A percentile compares a stretch with the other conserved stretches of the same genome.
Evolutionary conservation across 2,113 vertebrate genomes (phyloP).

Genomic region (Pollimyrus isidori): DNA sequence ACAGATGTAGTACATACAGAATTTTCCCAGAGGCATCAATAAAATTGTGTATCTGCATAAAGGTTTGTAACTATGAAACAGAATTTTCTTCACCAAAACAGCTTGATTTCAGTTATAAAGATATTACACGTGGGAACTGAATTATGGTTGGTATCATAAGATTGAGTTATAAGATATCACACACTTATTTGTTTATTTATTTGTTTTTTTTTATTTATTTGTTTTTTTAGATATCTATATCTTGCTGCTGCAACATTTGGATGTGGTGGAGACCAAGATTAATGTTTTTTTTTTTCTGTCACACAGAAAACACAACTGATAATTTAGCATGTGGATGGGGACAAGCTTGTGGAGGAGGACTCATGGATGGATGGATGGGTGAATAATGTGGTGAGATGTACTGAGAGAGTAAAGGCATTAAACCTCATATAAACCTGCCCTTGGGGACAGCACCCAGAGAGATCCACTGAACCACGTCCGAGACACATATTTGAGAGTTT

Average conservation of each 20-base stretch:
- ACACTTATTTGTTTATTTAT: not conserved
- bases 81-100: not conserved
- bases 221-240: not conserved
- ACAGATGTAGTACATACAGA: not conserved
- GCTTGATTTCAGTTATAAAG: not conserved
- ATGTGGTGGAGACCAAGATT: not conserved
- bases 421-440: not conserved
- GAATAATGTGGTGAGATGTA: not conserved
- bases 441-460: not conserved
- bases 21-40: not conserved
- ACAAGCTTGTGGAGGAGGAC: not conserved
- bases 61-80: not conserved
- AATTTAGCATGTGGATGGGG: not conserved
- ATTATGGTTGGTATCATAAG: not conserved
- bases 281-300: not conserved
- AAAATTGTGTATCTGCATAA: not conserved
- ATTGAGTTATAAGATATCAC: not conserved
- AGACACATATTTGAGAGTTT: not conserved
- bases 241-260: not conserved
- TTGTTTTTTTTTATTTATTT: not conserved
- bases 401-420: not conserved
- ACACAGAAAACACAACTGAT: not conserved
- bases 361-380: not conserved
- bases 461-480: not conserved
- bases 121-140: not conserved